These are phyloP conservation scores for Prosopocoilus inquinatus DNA, from an alignment of 2,888 invertebrate genomes.

Conservation along the genomic window DNA sequence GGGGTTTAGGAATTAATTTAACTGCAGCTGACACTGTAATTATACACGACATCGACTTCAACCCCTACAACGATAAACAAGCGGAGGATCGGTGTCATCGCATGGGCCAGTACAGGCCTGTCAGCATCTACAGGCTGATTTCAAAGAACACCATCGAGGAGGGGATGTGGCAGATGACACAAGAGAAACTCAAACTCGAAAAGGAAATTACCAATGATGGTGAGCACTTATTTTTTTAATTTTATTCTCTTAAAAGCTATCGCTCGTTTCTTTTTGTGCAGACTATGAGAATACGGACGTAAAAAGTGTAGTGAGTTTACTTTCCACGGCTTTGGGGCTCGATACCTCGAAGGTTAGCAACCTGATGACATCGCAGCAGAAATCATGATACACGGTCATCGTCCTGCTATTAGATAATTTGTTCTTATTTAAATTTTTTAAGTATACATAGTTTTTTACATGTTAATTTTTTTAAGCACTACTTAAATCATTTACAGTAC, in stretches of 20 bases:
- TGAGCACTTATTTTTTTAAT: slow-evolving; percentile 25
- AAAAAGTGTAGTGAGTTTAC: slow-evolving; percentile 75
- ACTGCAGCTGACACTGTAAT: slow-evolving; percentile 94
- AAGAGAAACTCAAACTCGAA: slow-evolving; percentile 89
- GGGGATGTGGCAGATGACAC: slow-evolving; percentile 85
- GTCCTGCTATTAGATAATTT: neutral
- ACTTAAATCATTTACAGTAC: neutral
- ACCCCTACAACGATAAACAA: slow-evolving; percentile 98
- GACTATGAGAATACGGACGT: slow-evolving; percentile 72
- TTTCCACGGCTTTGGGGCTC: slow-evolving; percentile 76
- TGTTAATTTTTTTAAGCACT: neutral
- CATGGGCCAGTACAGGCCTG: slow-evolving; percentile 78
- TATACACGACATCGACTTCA: slow-evolving; percentile 97
- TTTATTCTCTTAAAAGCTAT: neutral
- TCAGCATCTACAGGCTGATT: slow-evolving; percentile 81
- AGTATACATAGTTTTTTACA: neutral
- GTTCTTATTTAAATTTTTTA: neutral
- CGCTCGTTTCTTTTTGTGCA: slow-evolving; percentile 42
- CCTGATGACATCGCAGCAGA: slow-evolving; percentile 42
- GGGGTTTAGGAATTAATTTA: slow-evolving; percentile 93
- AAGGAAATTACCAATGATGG: slow-evolving; percentile 72
- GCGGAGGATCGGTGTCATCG: slow-evolving; percentile 88
- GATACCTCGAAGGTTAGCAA: slow-evolving; percentile 41
- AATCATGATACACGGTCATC: slow-evolving; percentile 13
- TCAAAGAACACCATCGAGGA: slow-evolving; percentile 89